A percentile compares a stretch with the other conserved stretches of the same genome.
Conservation (phyloP, 2,888 invertebrate species). For the Trichacis sp. region DNA sequence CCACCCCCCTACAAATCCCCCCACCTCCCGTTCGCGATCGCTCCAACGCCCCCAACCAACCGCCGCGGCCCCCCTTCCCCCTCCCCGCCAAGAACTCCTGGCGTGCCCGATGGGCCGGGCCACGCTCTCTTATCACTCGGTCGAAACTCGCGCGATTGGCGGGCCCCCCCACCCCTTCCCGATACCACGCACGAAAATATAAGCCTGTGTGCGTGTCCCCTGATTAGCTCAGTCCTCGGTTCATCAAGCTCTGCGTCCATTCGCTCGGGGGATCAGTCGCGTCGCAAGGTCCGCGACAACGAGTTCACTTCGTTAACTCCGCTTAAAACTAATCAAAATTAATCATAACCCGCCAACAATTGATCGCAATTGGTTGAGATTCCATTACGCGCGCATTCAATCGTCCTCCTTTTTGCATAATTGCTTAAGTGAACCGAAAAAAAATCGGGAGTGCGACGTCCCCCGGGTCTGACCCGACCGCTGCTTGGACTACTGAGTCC, state of each 20-base stretch:
- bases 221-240: conserved; percentile 64
- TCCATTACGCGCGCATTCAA: conserved; percentile 56
- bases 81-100: no score
- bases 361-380: conserved; percentile 67
- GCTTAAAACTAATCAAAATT: conserved; percentile 67
- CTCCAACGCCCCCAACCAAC: conserved; percentile 18
- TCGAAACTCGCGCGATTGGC: conserved; percentile 55
- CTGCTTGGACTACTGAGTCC: no score
- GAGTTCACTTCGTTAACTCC: conserved; percentile 63
- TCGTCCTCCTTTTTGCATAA: conserved; percentile 44
- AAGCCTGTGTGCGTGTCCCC: conserved; percentile 65
- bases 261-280: conserved; percentile 50
- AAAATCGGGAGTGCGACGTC: no score
- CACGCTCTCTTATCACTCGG: no score
- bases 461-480: no score
- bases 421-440: conserved; percentile 43
- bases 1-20: no score
- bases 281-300: conserved; percentile 57
- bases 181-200: no score
- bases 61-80: no score
- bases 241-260: conserved; percentile 53
- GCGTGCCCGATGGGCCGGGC: no score
- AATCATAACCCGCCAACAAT: conserved; percentile 67
- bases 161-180: no score
- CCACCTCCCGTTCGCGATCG: neutral